A percentile compares a stretch with the other conserved stretches of the same genome.
Evolutionary conservation across 2,113 vertebrate genomes (phyloP).

Genomic region (Oxyruncus cristatus): DNA sequence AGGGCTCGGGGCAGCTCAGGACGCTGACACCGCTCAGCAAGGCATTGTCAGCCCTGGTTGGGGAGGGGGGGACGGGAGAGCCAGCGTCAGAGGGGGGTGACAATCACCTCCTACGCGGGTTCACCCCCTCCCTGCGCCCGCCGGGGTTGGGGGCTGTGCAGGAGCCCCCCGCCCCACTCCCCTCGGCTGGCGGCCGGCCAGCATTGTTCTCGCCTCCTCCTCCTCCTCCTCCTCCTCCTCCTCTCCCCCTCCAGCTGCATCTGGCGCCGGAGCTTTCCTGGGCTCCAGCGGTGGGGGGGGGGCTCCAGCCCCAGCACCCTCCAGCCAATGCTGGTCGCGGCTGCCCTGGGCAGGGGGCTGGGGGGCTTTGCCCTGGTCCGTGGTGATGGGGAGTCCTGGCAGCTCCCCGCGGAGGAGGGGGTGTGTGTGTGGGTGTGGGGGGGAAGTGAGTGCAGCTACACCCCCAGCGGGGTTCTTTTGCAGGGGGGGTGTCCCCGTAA

Average conservation of each 20-base stretch:
- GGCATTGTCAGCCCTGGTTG: neutral
- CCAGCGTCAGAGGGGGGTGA: neutral
- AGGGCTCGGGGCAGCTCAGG: neutral
- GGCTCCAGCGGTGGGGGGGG: neutral
- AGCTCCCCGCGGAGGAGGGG: neutral
- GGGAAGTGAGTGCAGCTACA: neutral
- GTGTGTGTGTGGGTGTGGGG: neutral
- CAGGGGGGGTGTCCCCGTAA: rapidly evolving
- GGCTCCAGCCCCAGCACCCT: neutral
- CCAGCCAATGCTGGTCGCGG: neutral
- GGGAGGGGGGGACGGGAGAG: neutral
- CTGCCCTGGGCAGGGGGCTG: neutral
- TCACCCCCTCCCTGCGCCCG: neutral
- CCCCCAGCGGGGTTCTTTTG: neutral
- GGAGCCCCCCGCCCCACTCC: neutral
- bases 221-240: neutral
- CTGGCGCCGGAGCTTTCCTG: neutral
- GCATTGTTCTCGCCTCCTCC: neutral
- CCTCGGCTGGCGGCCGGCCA: neutral
- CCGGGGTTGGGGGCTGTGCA: neutral
- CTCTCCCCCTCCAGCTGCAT: neutral
- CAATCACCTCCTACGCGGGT: neutral
- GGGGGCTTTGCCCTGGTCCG: neutral
- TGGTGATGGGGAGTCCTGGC: rapidly evolving
- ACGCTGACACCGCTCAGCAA: neutral